Evolutionary conservation across 1,140 invertebrate species (phyloP).

Genomic region (Steinernema khuongi): DNA sequence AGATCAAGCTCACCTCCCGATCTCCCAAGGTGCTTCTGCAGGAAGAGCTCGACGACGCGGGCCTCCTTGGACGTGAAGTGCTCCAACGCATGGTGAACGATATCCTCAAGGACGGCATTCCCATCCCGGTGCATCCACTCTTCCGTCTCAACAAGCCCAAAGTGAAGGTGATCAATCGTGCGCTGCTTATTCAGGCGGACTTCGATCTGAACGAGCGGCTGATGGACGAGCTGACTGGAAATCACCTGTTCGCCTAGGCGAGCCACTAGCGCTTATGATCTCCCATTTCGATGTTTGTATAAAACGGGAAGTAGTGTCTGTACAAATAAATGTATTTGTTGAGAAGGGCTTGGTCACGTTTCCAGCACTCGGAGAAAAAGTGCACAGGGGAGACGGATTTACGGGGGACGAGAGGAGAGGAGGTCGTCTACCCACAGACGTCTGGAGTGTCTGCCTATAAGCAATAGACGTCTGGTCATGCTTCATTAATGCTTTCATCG

Average conservation of each 20-base stretch:
- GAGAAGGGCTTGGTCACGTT: no score
- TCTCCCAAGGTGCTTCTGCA: conserved; percentile 49
- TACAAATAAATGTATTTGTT: background rate
- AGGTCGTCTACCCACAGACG: no score
- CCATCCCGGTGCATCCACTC: conserved; percentile 57
- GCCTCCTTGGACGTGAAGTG: conserved; percentile 53
- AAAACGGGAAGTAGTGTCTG: background rate
- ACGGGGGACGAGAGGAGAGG: no score
- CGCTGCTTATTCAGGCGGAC: conserved; percentile 53
- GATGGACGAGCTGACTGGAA: conserved; percentile 46
- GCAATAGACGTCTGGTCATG: no score
- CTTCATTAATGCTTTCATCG: no score
- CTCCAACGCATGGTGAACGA: conserved; percentile 58
- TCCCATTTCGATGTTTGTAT: background rate
- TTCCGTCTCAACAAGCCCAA: conserved; percentile 53
- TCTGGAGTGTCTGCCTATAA: no score
- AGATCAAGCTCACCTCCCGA: conserved; percentile 50
- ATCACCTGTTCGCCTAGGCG: background rate
- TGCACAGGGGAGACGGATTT: no score
- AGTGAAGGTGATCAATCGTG: conserved; percentile 52
- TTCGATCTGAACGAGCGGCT: conserved; percentile 51
- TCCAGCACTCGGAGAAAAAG: no score
- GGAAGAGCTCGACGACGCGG: conserved; percentile 56
- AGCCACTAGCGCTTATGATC: background rate
- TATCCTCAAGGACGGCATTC: conserved; percentile 54